phyloP scores from a whole-genome alignment of 2,888 invertebrate genomes.

The Dynastes maya region DNA sequence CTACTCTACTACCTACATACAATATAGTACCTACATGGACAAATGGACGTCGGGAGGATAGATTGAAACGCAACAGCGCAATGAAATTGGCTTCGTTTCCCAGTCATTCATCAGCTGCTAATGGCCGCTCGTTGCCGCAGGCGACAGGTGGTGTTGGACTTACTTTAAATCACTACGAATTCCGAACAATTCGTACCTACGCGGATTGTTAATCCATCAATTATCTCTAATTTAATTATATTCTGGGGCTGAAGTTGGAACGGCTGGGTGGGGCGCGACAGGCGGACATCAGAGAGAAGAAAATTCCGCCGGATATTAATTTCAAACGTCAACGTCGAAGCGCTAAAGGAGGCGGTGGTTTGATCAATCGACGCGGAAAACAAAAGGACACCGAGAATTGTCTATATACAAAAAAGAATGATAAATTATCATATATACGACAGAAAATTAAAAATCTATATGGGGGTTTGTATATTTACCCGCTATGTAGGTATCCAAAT shows the following conservation, averaged over 20 bases:
- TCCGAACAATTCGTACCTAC: constrained; percentile 49
- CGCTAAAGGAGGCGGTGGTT: constrained; percentile 20
- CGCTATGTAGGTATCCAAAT: no score
- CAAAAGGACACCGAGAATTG: constrained; percentile 20
- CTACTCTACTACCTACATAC: not conserved
- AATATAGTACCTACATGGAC: constrained; percentile 49
- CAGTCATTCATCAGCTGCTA: constrained; percentile 68
- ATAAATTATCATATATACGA: constrained; percentile 22
- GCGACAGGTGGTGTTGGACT: constrained; percentile 64
- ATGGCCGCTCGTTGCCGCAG: constrained; percentile 65
- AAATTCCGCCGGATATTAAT: constrained; percentile 43
- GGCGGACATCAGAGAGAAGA: constrained; percentile 9
- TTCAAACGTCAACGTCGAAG: constrained; percentile 37
- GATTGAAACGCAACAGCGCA: constrained; percentile 65
- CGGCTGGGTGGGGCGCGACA: not conserved
- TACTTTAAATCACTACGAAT: constrained; percentile 49
- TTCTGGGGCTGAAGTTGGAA: constrained; percentile 8
- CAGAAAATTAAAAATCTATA: constrained; percentile 30
- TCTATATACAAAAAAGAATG: constrained; percentile 27
- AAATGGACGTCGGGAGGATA: constrained; percentile 57
- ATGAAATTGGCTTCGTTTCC: constrained; percentile 68
- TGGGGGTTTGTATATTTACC: no score
- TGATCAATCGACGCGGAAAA: constrained; percentile 43
- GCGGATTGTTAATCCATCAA: constrained; percentile 52
- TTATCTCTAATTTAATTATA: constrained; percentile 51